Base-by-base conservation (phyloP, 2,888 invertebrate genomes). In the Tortricodes alternella region DNA sequence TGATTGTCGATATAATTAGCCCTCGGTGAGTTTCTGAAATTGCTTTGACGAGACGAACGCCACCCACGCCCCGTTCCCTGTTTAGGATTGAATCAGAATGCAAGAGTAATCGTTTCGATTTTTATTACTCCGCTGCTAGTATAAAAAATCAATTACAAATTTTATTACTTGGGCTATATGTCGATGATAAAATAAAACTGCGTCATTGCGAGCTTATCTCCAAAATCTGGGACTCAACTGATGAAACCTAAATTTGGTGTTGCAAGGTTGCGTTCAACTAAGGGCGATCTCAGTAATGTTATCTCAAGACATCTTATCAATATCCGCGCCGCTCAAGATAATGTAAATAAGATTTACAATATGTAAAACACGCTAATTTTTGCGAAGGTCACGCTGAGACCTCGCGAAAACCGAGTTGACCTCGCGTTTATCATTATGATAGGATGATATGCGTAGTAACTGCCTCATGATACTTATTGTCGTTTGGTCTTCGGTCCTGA, bases 351-450 rank as follows among this genome's bases (percentile, higher is more conserved):
- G 37, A 37, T 68, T 67, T 71, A 74, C 71, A 71, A 79, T 83
- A 85, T 87, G 84, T 83, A 85, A 85, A 84, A 83, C 74, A 76
- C 74, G 88, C 81, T 82, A 89, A 89, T 87, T 86, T 83, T 83
- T 74, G 71, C 77, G 81, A 86, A 89, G 89, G 88, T 74, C 80
- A 71, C 59, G 52, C 21, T 27, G 63, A 78, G 83, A 85, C 85
- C 86, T 85, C 84, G 85, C 83, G 74, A 83, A 86, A 85, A 80
- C 76, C 78, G 78, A 75, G 73, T 71, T 66, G 85, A 77, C 89
- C 89, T 89, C 83, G 85, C 53, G 70, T 74, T 85, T 89, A 89
- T 89, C 89, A 83, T 73, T 73, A 76, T 78, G 84, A 84, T 87
- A 85, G 79, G 75, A 78, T 78, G 82, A 85, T 85, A 81, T 79